Percentiles rank a stretch among this genome's conserved stretches.
Evolutionary conservation across 1,140 invertebrate species (phyloP).

Genomic region (Meloidogyne hapla): DNA sequence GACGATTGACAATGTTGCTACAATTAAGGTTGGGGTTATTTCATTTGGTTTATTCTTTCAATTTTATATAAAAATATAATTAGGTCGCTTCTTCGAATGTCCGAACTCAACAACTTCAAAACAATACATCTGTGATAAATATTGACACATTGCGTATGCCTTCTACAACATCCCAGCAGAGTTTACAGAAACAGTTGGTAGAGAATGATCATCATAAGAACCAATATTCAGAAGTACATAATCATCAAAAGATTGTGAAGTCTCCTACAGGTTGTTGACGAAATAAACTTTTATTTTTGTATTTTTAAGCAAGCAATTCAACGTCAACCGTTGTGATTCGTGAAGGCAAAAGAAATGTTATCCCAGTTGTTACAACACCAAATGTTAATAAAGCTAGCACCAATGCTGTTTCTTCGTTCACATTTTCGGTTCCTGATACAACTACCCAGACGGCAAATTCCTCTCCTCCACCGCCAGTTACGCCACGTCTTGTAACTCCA

Average conservation of each 20-base stretch:
- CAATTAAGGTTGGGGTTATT: slow-evolving; percentile 9
- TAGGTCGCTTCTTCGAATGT: slow-evolving; percentile 28
- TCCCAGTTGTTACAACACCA: neutral
- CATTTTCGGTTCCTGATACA: neutral
- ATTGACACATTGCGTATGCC: slow-evolving; percentile 25
- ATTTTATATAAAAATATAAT: neutral
- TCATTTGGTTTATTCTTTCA: neutral
- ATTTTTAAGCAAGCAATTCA: neutral
- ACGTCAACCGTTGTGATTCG: neutral
- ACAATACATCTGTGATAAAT: slow-evolving; percentile 32
- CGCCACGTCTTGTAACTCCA: slow-evolving; percentile 13
- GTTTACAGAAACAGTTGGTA: neutral
- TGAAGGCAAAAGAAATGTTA: neutral
- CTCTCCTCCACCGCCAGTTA: neutral
- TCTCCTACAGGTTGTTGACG: neutral
- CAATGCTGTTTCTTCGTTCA: neutral
- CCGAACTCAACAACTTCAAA: slow-evolving; percentile 4
- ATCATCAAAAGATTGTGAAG: neutral
- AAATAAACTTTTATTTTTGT: neutral
- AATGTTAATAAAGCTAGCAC: neutral
- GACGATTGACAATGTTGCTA: slow-evolving; percentile 19
- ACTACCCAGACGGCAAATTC: neutral
- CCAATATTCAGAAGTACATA: neutral
- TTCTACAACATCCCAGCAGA: neutral
- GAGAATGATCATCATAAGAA: neutral